phyloP scores from a whole-genome alignment of 2,113 vertebrate genomes.

The Pelecanus crispus region DNA sequence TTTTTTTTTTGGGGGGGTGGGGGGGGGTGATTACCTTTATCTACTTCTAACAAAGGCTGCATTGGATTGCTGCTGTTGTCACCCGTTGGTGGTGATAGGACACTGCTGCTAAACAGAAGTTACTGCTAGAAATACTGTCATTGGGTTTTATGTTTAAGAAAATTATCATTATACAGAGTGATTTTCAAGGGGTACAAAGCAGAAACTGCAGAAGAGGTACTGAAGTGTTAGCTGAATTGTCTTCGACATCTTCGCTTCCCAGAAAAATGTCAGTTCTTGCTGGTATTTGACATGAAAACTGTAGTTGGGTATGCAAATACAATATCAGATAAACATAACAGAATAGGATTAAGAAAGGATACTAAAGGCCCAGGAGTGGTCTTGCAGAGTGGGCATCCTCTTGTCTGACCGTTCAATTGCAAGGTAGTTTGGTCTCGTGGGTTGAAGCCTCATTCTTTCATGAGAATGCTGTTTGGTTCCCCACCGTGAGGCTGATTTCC shows the following conservation, averaged over 20 bases:
- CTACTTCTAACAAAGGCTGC: not conserved
- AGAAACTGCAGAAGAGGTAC: not conserved
- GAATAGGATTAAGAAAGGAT: not conserved
- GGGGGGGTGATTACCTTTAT: not conserved
- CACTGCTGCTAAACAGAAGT: not conserved
- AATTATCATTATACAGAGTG: not conserved
- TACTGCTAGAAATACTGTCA: not conserved
- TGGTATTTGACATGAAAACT: not conserved
- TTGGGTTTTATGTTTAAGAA: not conserved
- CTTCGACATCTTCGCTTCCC: not conserved
- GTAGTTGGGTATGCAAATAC: not conserved
- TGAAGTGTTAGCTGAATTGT: not conserved
- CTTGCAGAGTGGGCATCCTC: not conserved
- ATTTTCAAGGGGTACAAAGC: not conserved
- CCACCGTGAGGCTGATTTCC: not conserved
- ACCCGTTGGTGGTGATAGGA: not conserved
- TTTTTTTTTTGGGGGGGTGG: not conserved
- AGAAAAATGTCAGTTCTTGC: not conserved
- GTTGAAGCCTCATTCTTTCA: not conserved
- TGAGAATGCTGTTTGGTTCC: not conserved
- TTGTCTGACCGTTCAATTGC: not conserved
- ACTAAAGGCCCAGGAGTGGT: not conserved
- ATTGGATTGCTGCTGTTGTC: not conserved
- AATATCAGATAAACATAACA: not conserved
- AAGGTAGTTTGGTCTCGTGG: accelerated